Base-by-base conservation (phyloP, 2,797 vertebrate species). In the Arctocebus calabarensis region DNA sequence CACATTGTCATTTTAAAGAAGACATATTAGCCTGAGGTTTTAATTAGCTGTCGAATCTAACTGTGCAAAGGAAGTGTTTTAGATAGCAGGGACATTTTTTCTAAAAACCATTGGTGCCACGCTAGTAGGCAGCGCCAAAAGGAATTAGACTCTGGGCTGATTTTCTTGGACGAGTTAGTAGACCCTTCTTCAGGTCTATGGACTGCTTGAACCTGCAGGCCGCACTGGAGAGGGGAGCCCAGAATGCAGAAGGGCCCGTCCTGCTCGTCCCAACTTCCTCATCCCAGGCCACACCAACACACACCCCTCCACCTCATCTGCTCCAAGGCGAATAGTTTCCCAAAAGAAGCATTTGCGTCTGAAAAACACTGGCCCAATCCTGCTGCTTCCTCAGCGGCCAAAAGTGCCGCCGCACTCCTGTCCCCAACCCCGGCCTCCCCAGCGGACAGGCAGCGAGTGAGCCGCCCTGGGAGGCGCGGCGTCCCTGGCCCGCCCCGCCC, bases 1-100 rank as follows among this genome's bases (percentile, higher is more conserved):
- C 62, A 11, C 55, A 73, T 82, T 79, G 84, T 84, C 86, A 84
- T 40, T 91, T 95, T 92, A 83, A 95, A 90, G 62, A 91, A 32
- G 19, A 77, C 29, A 77, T n/a, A 37, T 62, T 92, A 74, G 71
- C 25, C 34, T 43, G 82, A 84, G 23, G 45, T 75, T 94, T 96
- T 81, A 77, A 94, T 84, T 84, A 66, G 79, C 77, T 75, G 32
- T 61, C 75, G 48, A 61, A 71, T 93, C 61, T 70, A 55, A 84
- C 45, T 81, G 23, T 77, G 19, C 84, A 70, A 84, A 87, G 61
- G 59, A 85, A 73, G 25, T 85, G 66, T 78, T 83, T 79, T 52
- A 95, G 68, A 84, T 17, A 37, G 55, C 14, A 29, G 13, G 55
- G 78, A 79, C 62, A 27, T n/a, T 90, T 68, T 52, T 59, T 61